Percentiles rank a stretch among this genome's conserved stretches.
These are phyloP conservation scores for Oscheius sp. DNA, from an alignment of 2,888 invertebrate genomes.

Conservation along the genomic window DNA sequence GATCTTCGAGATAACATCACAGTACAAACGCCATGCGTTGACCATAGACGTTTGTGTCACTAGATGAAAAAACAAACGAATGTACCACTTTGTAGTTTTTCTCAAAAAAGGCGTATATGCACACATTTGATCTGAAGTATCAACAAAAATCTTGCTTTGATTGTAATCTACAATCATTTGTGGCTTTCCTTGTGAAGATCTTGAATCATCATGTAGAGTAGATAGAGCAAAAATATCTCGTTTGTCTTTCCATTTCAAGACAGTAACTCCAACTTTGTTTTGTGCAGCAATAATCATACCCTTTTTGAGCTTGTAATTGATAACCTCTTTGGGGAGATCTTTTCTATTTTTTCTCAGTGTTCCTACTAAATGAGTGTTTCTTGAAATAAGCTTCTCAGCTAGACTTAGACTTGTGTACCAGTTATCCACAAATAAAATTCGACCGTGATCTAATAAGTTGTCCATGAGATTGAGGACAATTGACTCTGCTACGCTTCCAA, in stretches of 20 bases:
- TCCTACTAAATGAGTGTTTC: too few relatives aligned
- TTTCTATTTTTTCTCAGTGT: too few relatives aligned
- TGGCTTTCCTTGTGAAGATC: background rate
- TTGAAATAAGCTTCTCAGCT: too few relatives aligned
- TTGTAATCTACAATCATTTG: background rate
- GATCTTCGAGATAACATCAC: background rate
- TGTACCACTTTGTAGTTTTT: background rate
- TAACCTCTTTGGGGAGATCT: too few relatives aligned
- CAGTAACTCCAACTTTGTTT: background rate
- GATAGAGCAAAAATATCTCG: background rate
- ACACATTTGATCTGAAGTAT: background rate
- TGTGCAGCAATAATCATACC: background rate
- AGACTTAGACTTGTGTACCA: too few relatives aligned
- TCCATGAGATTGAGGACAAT: background rate
- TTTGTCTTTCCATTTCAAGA: background rate
- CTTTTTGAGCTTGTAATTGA: background rate
- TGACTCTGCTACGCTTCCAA: background rate
- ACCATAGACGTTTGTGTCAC: background rate
- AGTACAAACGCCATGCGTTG: too few relatives aligned
- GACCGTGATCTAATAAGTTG: too few relatives aligned
- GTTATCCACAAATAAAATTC: too few relatives aligned
- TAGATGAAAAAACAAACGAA: background rate
- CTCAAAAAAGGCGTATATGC: background rate
- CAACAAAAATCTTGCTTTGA: background rate
- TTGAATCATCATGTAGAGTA: background rate